A percentile compares a stretch with the other conserved stretches of the same genome.
Conservation (phyloP, 2,888 invertebrate genomes). For the Operophtera brumata region DNA sequence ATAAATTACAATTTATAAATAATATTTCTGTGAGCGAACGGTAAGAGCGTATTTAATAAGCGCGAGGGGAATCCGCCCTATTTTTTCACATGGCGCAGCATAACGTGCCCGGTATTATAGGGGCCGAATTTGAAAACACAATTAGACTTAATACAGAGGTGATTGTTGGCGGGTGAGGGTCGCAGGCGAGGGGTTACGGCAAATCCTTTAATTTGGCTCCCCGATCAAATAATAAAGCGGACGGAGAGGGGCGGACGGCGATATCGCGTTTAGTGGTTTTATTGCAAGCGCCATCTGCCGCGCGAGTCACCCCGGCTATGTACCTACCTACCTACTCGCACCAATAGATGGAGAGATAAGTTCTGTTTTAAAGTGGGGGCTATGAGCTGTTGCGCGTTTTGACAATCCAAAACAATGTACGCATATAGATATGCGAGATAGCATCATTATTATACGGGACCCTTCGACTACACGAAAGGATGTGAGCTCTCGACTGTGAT, state of each 20-base stretch:
- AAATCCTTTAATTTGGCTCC: slow-evolving; percentile 81
- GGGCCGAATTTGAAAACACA: slow-evolving; percentile 80
- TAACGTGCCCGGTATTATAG: slow-evolving; percentile 64
- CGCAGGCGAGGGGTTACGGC: slow-evolving; percentile 71
- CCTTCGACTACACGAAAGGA: slow-evolving; percentile 50
- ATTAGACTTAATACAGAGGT: slow-evolving; percentile 82
- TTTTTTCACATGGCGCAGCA: slow-evolving; percentile 71
- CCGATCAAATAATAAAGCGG: slow-evolving; percentile 80
- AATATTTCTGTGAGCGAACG: slow-evolving; percentile 47
- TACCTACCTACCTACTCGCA: slow-evolving; percentile 24
- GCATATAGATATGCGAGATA: slow-evolving; percentile 66
- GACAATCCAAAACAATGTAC: slow-evolving; percentile 61
- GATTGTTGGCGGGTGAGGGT: slow-evolving; percentile 78
- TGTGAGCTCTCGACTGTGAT: slow-evolving; percentile 57
- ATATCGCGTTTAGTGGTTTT: slow-evolving; percentile 81
- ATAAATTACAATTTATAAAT: slow-evolving; percentile 42
- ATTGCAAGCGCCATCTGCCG: slow-evolving; percentile 80
- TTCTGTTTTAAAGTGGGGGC: slow-evolving; percentile 63
- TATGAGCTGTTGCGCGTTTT: slow-evolving; percentile 71
- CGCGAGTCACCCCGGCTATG: slow-evolving; percentile 57
- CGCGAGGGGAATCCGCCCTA: slow-evolving; percentile 65
- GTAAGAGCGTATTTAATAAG: slow-evolving; percentile 67
- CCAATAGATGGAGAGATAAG: slow-evolving; percentile 75
- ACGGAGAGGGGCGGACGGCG: slow-evolving; percentile 67
- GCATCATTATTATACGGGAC: slow-evolving; percentile 58